Conservation (phyloP, 2,113 vertebrate species). For the Hippocampus guttulatus region DNA sequence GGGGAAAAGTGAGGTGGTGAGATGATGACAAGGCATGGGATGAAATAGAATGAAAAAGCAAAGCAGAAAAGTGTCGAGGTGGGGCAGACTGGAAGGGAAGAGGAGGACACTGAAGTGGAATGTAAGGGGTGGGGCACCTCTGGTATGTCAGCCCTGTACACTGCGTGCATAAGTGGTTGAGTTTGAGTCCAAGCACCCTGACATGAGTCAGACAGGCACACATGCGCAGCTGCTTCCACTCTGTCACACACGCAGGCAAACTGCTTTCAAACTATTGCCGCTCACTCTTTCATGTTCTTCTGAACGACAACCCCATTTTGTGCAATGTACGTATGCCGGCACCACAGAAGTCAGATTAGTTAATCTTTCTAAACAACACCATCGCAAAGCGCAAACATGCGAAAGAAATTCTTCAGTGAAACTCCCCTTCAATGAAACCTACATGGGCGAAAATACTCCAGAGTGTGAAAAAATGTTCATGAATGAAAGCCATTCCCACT, state of each 20-base stretch:
- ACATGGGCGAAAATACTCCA: no score
- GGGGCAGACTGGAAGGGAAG: conserved; percentile 40
- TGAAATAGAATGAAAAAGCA: conserved; percentile 11
- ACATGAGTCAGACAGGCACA: conserved; percentile 64
- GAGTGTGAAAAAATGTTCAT: no score
- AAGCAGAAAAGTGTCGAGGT: conserved; percentile 23
- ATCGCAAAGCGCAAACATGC: no score
- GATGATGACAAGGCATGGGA: conserved; percentile 25
- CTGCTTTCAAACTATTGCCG: conserved; percentile 47
- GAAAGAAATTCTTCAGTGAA: no score
- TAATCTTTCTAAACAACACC: no score
- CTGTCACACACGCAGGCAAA: conserved; percentile 52
- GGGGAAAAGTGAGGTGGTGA: background rate
- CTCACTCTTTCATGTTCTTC: conserved; percentile 15
- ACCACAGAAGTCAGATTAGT: background rate
- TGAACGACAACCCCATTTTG: conserved; percentile 5
- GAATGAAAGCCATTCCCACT: no score
- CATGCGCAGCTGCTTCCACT: conserved; percentile 67
- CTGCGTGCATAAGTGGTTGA: conserved; percentile 29
- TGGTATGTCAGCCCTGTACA: conserved; percentile 64
- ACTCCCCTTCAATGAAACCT: no score
- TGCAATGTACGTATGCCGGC: background rate
- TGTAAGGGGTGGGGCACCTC: conserved; percentile 70
- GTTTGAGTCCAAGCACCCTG: conserved; percentile 45
- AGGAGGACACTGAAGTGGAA: conserved; percentile 68